These are phyloP conservation scores for Piaya cayana DNA, from an alignment of 2,113 vertebrate genomes.

Conservation along the genomic window DNA sequence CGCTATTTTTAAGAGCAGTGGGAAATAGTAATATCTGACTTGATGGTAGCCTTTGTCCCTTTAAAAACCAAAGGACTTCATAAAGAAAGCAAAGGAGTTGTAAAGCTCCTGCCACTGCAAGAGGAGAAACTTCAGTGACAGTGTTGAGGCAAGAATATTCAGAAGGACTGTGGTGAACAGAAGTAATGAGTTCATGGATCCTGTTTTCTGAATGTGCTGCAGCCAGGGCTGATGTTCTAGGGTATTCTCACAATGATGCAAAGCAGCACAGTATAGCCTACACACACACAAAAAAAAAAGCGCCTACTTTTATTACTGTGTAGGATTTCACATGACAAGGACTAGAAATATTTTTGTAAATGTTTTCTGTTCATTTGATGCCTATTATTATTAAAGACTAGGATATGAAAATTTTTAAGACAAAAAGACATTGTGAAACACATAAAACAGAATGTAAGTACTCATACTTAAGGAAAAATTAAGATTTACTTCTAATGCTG, in stretches of 20 bases:
- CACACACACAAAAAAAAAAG: background rate
- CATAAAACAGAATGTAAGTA: background rate
- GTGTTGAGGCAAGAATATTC: too few species aligned
- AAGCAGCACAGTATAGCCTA: background rate
- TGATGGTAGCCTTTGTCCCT: background rate
- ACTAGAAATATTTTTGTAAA: background rate
- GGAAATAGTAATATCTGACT: background rate
- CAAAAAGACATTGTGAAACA: background rate
- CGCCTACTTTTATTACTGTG: background rate
- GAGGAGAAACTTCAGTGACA: background rate
- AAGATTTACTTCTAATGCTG: background rate
- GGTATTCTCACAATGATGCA: background rate
- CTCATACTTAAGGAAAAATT: background rate
- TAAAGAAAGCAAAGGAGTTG: background rate
- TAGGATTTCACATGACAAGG: background rate
- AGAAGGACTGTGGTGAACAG: background rate
- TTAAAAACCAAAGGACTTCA: background rate
- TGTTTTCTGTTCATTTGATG: background rate
- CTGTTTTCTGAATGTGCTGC: background rate
- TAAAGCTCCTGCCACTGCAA: background rate
- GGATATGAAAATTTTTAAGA: background rate
- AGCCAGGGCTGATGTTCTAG: background rate
- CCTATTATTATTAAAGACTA: background rate
- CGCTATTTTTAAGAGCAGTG: background rate
- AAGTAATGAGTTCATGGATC: accelerated